Evolutionary conservation across 2,888 invertebrate species (phyloP), one percentile per base, ranked within the genome.

Genomic region (Steromphala cineraria): DNA sequence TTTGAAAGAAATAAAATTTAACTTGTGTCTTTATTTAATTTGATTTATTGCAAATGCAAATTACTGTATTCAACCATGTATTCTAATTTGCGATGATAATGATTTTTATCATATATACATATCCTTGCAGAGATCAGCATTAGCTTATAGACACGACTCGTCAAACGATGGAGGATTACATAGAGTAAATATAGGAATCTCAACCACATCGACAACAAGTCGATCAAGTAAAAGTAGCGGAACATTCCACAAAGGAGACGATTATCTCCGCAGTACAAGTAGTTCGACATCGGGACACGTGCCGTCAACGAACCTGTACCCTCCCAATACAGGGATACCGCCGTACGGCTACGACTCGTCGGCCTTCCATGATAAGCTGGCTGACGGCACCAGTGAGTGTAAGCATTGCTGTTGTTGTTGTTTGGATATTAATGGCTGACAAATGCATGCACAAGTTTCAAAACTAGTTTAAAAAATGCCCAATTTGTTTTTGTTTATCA

Each of bases 181-280:
- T 67, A 91, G 93, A 4, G 85, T 90, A 53, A 93, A 92, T 92
- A 96, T 98, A 84, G 98, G 98, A 52, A 98, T 98, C 88, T 98
- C 98, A 15, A 97, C 98, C 0, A 98, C 98, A 0, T 98, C 98
- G 82, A 98, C 98, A 0, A 98, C 98, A 0, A 98, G 98, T 0
- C 95, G 98, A 85, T 98, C 98, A 46, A 98, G 97, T 75, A 98
- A 98, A 93, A 89, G 88, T 77, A 98, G 98, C 17, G 97, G 98
- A 40, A 98, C 88, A 36, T 97, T 98, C 52, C 98, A 98, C 92
- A 96, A 96, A 53, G 91, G 90, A 17, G 92, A 93, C 78, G 90
- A 91, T 78, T 92, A 92, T 83, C 85, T 92, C 67, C 89, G 90
- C 84, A 90, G 91, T 78, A 91, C 90, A 40, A 91, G 90, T 80